phyloP scores from a whole-genome alignment of 2,797 vertebrate genomes.

The Gymnopithys bicolor region DNA sequence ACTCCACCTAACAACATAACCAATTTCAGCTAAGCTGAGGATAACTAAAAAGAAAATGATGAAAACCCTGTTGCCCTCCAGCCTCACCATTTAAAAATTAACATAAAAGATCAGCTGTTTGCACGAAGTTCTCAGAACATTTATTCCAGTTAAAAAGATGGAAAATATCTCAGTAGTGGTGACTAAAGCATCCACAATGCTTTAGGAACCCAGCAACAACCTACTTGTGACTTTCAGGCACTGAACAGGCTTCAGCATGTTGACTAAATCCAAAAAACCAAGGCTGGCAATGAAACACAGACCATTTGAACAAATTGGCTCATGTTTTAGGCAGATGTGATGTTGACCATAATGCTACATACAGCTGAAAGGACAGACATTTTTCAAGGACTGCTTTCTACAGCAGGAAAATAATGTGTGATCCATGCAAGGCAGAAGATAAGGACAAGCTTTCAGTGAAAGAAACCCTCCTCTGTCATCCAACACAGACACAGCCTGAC shows the following conservation, averaged over 20 bases:
- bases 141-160: not conserved
- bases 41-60: not conserved
- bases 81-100: not conserved
- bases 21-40: not conserved
- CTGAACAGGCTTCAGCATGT: not conserved
- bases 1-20: not conserved
- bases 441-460: not conserved
- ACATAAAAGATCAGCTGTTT: not conserved
- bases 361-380: not conserved
- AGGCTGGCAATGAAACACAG: not conserved
- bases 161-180: not conserved
- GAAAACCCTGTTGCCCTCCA: not conserved
- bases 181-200: not conserved
- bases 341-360: not conserved
- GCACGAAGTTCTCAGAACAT: not conserved
- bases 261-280: not conserved
- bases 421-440: not conserved
- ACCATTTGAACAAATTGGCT: not conserved
- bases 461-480: not conserved
- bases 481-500: not conserved
- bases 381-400: not conserved
- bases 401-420: rapidly evolving
- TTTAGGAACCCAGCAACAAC: not conserved
- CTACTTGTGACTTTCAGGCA: not conserved
- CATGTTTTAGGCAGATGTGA: not conserved